phyloP scores from a whole-genome alignment of 2,797 vertebrate species.

The Phylloscopus collybita region DNA sequence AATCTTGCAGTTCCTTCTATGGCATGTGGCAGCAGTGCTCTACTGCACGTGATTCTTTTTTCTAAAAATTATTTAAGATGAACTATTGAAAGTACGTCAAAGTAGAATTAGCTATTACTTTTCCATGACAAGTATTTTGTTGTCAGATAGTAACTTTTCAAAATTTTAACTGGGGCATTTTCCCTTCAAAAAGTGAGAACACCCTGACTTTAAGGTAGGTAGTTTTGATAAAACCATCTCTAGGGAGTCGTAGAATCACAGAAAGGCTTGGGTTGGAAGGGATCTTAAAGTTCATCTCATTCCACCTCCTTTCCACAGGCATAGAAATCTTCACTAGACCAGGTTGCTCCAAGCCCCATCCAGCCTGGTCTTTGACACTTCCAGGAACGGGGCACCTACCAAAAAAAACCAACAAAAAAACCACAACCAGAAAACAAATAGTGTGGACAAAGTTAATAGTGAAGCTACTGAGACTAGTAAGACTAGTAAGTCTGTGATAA shows the following conservation, averaged over 20 bases:
- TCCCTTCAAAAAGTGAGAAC: background rate
- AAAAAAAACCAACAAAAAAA: background rate
- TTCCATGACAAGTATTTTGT: background rate
- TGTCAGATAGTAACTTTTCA: background rate
- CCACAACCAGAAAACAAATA: background rate
- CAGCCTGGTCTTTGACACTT: background rate
- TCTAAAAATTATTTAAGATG: background rate
- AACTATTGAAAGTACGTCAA: background rate
- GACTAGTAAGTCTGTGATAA: background rate
- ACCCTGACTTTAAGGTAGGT: background rate
- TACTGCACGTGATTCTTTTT: background rate
- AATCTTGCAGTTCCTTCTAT: background rate
- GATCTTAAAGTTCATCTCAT: background rate
- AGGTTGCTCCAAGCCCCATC: background rate
- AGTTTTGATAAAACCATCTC: background rate
- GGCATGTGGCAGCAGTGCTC: background rate
- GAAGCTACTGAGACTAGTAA: background rate
- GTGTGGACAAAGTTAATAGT: background rate
- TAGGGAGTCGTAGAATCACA: background rate
- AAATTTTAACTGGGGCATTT: background rate
- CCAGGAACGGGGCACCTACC: background rate
- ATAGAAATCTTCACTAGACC: background rate
- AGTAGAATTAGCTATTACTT: background rate
- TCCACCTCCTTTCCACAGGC: background rate
- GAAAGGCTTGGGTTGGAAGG: background rate